phyloP scores from a whole-genome alignment of 2,888 invertebrate genomes.

The Iphiclides podalirius region DNA sequence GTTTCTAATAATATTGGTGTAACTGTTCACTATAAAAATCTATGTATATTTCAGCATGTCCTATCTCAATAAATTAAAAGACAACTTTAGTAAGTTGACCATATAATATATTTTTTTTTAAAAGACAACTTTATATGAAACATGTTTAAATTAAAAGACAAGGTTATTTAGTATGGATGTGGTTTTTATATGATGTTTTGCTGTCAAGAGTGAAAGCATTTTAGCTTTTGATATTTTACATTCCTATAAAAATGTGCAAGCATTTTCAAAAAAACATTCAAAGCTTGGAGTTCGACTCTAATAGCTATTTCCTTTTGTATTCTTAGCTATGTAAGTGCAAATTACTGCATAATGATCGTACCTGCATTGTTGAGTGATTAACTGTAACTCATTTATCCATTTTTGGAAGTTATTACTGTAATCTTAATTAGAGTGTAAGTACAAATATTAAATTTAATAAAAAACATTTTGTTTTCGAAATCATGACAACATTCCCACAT shows the following conservation, averaged over 20 bases:
- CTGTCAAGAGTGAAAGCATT: no score
- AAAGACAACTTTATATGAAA: no score
- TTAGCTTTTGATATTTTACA: no score
- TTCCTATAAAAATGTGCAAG: neutral
- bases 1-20: no score
- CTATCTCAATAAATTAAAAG: no score
- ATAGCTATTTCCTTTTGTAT: neutral
- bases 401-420: neutral
- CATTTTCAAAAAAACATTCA: neutral
- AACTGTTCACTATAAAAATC: no score
- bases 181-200: no score
- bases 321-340: neutral
- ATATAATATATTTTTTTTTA: no score
- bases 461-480: neutral
- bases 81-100: no score
- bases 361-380: conserved; percentile 8
- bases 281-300: neutral
- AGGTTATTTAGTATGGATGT: no score
- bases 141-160: no score
- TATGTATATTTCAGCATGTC: no score
- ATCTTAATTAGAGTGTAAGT: neutral
- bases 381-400: neutral
- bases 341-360: conserved; percentile 5
- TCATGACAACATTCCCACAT: neutral
- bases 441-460: neutral